These are phyloP conservation scores for Halcyon senegalensis DNA, from an alignment of 2,113 vertebrate genomes.

Conservation along the genomic window DNA sequence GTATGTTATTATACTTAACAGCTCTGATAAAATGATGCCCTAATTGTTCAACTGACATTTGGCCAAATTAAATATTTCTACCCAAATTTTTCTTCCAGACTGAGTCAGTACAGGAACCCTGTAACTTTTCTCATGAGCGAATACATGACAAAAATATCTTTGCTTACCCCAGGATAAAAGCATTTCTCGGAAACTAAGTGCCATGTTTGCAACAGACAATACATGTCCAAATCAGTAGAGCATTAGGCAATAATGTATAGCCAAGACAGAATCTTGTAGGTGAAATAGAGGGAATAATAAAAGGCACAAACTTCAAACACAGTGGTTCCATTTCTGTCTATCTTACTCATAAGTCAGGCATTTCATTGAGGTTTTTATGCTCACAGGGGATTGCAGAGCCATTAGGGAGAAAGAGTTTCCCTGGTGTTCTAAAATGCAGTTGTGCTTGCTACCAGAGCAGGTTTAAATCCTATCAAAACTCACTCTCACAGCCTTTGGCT, in stretches of 20 bases:
- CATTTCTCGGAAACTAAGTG: neutral
- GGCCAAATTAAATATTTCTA: neutral
- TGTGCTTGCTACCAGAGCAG: neutral
- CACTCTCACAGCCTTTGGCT: neutral
- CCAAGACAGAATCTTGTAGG: neutral
- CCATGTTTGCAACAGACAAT: neutral
- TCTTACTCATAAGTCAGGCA: neutral
- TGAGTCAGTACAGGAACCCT: neutral
- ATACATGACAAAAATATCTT: neutral
- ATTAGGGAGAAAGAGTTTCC: neutral
- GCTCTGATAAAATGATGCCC: neutral
- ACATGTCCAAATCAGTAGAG: neutral
- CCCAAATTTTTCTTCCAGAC: neutral
- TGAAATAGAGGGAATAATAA: neutral
- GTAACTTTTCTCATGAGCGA: neutral
- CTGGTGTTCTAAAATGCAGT: neutral
- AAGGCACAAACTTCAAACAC: neutral
- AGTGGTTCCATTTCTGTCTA: neutral
- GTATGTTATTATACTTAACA: neutral
- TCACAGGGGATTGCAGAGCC: neutral
- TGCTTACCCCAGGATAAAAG: neutral
- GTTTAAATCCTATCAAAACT: neutral
- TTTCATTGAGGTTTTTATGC: neutral
- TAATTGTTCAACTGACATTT: neutral
- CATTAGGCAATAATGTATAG: neutral